Base-by-base conservation (phyloP, 2,888 invertebrate genomes). In the Drosophila borealis region DNA sequence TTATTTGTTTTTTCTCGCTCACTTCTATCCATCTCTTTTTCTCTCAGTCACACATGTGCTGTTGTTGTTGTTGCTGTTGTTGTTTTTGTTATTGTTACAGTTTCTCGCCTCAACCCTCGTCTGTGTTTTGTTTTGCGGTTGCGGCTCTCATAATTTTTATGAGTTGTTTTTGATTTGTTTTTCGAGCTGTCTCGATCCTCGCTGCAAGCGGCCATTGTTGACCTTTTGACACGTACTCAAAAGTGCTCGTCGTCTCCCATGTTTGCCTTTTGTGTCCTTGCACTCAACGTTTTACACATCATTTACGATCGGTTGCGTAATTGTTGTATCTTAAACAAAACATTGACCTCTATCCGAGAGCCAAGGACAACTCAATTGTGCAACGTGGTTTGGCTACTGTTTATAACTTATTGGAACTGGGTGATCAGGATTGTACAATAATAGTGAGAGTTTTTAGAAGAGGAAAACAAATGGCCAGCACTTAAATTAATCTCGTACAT, bases 71-170 rank as follows among this genome's bases (percentile, higher is more conserved):
- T 42, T 29, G 41, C 4, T 48, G 45, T 25, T 61, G 1, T 17
- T 17, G 34, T 33, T 56, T 10, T 42, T 80, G 69, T 53, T 53
- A 60, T 64, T 74, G 76, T 63, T 75, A 66, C 64, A 62, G 74
- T 62, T 80, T 70, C 37, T 51, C 53, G 69, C 53, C 55, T 51
- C 74, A 82, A 86, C 87, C 85, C 88, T 89, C 83, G 74, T 80
- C 84, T 71, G 66, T 53, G 72, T 62, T 54, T 67, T 71, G 61
- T 76, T 29, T 78, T 81, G 77, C 71, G 77, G 78, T 70, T 79
- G 68, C 37, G 67, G 65, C 66, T 51, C 83, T 88, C 86, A 84
- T 88, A 84, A 86, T 88, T 88, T 88, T 89, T 81, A 87, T 88
- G 84, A 87, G 84, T 78, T 82, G 84, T 80, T 82, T 85, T 81